Conservation (phyloP, 2,113 vertebrate genomes). For the Zingel zingel region DNA sequence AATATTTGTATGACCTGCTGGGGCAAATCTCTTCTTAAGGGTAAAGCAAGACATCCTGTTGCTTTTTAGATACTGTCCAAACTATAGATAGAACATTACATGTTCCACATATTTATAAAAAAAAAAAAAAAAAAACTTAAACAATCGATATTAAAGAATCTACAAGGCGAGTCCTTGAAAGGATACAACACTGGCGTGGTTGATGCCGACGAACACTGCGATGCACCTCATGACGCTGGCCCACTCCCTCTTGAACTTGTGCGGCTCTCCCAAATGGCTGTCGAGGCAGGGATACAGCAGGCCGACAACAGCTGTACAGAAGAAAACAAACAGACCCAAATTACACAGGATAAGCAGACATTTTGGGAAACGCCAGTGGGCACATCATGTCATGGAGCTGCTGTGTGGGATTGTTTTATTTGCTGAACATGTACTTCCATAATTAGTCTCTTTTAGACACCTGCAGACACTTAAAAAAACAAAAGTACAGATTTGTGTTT, state of each 20-base stretch:
- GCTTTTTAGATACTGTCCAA: background rate
- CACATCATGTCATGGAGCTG: constrained; percentile 15
- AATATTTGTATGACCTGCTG: constrained; percentile 47
- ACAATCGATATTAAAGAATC: background rate
- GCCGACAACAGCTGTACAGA: constrained; percentile 90
- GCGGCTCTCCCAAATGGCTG: constrained; percentile 94
- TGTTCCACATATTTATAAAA: background rate
- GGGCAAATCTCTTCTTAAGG: background rate
- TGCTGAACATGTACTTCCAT: constrained; percentile 49
- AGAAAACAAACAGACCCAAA: constrained; percentile 37
- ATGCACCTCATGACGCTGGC: constrained; percentile 99
- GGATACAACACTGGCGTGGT: constrained; percentile 99
- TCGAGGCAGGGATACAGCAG: constrained; percentile 98
- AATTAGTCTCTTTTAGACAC: constrained; percentile 35
- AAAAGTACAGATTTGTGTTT: background rate
- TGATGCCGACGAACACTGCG: constrained; percentile 98
- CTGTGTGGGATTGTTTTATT: constrained; percentile 37
- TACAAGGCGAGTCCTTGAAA: constrained; percentile 48
- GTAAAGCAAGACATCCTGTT: background rate
- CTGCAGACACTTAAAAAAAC: background rate
- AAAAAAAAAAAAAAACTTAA: no score
- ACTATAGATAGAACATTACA: background rate
- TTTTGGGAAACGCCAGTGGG: constrained; percentile 20
- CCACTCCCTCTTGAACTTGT: constrained; percentile 99
- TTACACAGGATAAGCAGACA: constrained; percentile 60